Percentiles rank a stretch among this genome's conserved stretches.
Evolutionary conservation across 2,888 invertebrate genomes (phyloP).

Genomic region (Apamea epomidion): DNA sequence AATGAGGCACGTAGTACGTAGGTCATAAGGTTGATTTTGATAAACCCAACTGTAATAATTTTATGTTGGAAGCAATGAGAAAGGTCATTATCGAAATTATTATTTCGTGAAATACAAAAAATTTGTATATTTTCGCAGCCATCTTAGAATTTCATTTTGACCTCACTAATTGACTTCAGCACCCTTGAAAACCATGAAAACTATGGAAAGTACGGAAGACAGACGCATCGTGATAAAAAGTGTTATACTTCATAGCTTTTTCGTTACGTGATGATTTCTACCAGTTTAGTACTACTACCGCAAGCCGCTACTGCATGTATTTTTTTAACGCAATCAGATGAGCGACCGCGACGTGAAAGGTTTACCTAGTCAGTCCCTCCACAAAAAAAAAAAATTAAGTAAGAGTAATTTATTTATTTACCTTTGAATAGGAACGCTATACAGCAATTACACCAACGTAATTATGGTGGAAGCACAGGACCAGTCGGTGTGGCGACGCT

Average conservation of each 20-base stretch:
- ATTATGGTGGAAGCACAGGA: background rate
- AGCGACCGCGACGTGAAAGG: background rate
- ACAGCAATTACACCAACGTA: background rate
- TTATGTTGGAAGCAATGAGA: background rate
- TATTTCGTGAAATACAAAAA: too few relatives aligned
- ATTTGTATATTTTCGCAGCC: too few relatives aligned
- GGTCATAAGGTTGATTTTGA: background rate
- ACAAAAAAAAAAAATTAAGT: background rate
- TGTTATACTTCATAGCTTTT: too few relatives aligned
- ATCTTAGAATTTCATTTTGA: too few relatives aligned
- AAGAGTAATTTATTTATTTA: background rate
- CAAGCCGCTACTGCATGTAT: too few relatives aligned
- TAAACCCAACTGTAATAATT: conserved; percentile 1
- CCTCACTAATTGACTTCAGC: too few relatives aligned
- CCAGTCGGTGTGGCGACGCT: background rate
- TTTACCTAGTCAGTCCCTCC: background rate
- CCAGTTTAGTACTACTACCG: too few relatives aligned
- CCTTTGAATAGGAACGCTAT: background rate
- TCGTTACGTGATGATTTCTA: too few relatives aligned
- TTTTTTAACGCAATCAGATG: background rate
- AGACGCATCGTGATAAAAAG: too few relatives aligned
- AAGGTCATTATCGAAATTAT: background rate
- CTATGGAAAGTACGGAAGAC: too few relatives aligned
- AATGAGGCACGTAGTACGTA: conserved; percentile 15
- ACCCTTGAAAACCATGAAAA: too few relatives aligned